Percentiles rank a stretch among this genome's conserved stretches.
Conservation (phyloP, 1,140 invertebrate genomes). For the Caerostris darwini region DNA sequence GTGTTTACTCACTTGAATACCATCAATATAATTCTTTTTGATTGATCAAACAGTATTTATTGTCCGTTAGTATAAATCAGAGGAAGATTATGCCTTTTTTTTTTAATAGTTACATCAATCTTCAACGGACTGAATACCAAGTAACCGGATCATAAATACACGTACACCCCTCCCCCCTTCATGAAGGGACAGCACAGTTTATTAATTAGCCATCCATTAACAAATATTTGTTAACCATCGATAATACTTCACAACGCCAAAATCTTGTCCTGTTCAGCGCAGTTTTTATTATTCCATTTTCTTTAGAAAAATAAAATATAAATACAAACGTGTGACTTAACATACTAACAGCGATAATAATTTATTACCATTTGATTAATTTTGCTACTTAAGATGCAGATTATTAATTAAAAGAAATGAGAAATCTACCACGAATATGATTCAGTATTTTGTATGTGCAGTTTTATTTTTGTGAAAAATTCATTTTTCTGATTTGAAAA, state of each 20-base stretch:
- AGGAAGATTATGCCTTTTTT: not conserved
- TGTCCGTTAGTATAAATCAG: not conserved
- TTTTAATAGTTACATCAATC: not conserved
- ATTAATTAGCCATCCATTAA: not conserved
- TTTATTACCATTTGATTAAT: too few species aligned
- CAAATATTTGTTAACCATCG: not conserved
- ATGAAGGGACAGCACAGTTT: not conserved
- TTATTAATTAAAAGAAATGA: too few species aligned
- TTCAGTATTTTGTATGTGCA: too few species aligned
- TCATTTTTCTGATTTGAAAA: too few species aligned
- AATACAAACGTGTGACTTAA: not conserved
- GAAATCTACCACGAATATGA: too few species aligned
- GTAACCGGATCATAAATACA: conserved; percentile 19
- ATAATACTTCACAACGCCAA: not conserved
- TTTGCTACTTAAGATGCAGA: too few species aligned
- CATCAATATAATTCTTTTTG: not conserved
- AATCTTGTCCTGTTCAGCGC: not conserved
- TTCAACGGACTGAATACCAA: not conserved
- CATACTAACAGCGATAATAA: not conserved
- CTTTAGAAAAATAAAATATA: not conserved
- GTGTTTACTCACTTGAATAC: conserved; percentile 3
- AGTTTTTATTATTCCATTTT: not conserved
- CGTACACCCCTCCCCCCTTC: not conserved
- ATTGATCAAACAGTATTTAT: not conserved
- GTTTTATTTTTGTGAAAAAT: too few species aligned